phyloP scores from a whole-genome alignment of 2,113 vertebrate genomes.

The Apodemus sylvaticus region DNA sequence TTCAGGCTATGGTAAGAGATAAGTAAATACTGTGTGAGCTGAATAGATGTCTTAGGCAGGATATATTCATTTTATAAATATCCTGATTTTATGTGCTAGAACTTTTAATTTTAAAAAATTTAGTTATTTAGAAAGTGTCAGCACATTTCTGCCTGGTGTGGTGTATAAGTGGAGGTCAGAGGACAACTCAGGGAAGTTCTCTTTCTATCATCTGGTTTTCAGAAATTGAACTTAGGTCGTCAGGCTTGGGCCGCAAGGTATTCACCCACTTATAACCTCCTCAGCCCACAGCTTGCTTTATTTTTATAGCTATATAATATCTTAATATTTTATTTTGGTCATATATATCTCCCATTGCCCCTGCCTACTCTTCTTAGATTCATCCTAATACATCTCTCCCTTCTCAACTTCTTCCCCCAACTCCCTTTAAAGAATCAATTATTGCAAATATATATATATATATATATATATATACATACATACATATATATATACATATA shows the following conservation, averaged over 20 bases:
- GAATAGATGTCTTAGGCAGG: background rate
- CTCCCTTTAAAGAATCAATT: background rate
- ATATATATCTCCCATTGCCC: background rate
- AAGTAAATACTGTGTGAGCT: background rate
- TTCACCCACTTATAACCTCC: background rate
- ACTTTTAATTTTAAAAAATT: background rate
- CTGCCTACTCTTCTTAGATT: background rate
- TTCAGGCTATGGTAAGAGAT: conserved; percentile 95
- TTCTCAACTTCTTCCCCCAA: background rate
- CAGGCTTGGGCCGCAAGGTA: background rate
- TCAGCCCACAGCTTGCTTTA: too few relatives aligned
- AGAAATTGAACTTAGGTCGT: background rate
- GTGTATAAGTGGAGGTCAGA: background rate
- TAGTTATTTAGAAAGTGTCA: background rate
- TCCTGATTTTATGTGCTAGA: background rate
- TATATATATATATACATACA: too few relatives aligned
- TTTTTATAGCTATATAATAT: background rate
- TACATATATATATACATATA: too few relatives aligned
- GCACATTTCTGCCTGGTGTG: background rate
- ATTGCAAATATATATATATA: background rate
- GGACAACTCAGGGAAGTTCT: background rate
- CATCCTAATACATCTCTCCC: background rate
- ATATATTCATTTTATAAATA: background rate
- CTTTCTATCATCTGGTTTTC: background rate
- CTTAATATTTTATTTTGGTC: background rate